Conservation (phyloP, 2,888 invertebrate species). For the Tanytarsus gracilentus region DNA sequence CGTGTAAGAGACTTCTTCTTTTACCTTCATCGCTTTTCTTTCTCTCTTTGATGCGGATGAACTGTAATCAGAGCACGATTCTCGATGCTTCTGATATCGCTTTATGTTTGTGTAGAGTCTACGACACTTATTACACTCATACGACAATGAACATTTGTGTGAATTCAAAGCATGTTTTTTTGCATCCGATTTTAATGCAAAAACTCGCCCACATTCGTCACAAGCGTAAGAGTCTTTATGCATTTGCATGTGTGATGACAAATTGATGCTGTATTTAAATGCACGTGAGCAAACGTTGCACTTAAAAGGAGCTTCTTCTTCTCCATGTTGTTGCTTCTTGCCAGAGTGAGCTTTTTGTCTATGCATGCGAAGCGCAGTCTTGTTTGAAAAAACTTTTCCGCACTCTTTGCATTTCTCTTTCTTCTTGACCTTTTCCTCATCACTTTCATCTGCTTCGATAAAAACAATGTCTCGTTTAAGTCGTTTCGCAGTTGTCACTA, state of each 20-base stretch:
- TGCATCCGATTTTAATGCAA: slow-evolving; percentile 37
- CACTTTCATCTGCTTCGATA: slow-evolving; percentile 29
- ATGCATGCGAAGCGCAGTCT: slow-evolving; percentile 46
- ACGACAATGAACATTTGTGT: slow-evolving; percentile 35
- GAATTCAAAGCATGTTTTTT: slow-evolving; percentile 39
- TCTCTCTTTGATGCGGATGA: slow-evolving; percentile 14
- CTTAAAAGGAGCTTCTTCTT: slow-evolving; percentile 34
- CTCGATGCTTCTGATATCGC: slow-evolving; percentile 36
- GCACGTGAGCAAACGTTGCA: slow-evolving; percentile 43
- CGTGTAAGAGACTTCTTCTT: slow-evolving; percentile 32
- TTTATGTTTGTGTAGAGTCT: slow-evolving; percentile 38
- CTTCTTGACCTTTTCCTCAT: slow-evolving; percentile 20
- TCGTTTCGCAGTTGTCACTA: slow-evolving; percentile 11
- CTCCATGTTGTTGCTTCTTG: neutral
- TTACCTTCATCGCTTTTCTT: slow-evolving; percentile 32
- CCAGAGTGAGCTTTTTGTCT: slow-evolving; percentile 36
- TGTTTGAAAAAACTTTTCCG: slow-evolving; percentile 44
- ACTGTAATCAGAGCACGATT: slow-evolving; percentile 31
- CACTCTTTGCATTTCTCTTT: slow-evolving; percentile 42
- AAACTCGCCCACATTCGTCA: slow-evolving; percentile 36
- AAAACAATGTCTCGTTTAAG: slow-evolving; percentile 29
- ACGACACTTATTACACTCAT: slow-evolving; percentile 40
- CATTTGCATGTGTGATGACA: slow-evolving; percentile 42
- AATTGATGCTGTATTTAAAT: slow-evolving; percentile 43
- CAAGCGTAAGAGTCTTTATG: slow-evolving; percentile 38